A percentile compares a stretch with the other conserved stretches of the same genome.
Conservation (phyloP, 2,113 vertebrate species). For the Oceanodroma tethys region DNA sequence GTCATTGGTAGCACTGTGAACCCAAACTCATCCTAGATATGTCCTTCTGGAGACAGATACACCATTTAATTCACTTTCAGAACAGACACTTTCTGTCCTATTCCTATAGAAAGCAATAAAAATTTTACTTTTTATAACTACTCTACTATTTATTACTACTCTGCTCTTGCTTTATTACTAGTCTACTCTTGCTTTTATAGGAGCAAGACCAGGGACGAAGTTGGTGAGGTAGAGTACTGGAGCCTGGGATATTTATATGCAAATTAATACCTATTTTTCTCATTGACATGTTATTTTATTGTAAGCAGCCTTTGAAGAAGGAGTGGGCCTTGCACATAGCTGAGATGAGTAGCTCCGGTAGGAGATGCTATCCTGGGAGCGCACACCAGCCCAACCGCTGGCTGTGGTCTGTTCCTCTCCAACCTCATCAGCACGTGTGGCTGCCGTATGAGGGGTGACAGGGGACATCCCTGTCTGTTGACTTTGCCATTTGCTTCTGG, state of each 20-base stretch:
- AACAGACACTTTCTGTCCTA: not conserved
- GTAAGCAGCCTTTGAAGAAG: not conserved
- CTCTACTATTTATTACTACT: not conserved
- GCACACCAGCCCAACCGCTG: not conserved
- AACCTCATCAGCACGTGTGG: accelerated
- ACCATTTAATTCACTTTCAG: not conserved
- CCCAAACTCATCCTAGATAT: not conserved
- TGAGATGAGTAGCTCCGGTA: not conserved
- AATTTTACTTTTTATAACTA: not conserved
- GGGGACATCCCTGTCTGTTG: not conserved
- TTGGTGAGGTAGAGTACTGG: not conserved
- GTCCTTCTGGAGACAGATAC: not conserved
- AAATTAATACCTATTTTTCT: not conserved
- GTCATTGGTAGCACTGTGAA: not conserved
- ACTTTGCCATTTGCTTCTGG: not conserved
- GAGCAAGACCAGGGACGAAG: not conserved
- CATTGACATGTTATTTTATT: not conserved
- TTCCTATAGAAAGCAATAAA: not conserved
- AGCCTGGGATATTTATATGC: not conserved
- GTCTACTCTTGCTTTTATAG: not conserved
- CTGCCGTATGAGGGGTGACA: accelerated
- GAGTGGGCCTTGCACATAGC: not conserved
- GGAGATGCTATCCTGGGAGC: not conserved
- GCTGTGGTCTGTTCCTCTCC: not conserved
- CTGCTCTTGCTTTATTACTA: not conserved